Evolutionary conservation across 2,888 invertebrate genomes (phyloP).

Genomic region (Barypeithes pellucidus): DNA sequence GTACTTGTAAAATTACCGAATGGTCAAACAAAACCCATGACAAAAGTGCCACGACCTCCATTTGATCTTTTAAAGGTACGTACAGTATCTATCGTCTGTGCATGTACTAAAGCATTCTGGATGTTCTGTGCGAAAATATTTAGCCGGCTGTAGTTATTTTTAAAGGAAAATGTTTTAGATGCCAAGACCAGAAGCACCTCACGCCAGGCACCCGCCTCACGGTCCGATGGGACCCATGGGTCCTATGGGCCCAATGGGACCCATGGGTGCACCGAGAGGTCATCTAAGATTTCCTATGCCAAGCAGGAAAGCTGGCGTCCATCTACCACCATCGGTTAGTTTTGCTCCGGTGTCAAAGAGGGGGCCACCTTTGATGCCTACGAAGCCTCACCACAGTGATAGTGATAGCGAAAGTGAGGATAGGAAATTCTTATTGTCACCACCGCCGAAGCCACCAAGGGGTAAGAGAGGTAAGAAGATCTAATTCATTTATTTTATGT

Average conservation of each 20-base stretch:
- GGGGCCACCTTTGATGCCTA: constrained; percentile 41
- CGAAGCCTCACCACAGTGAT: constrained; percentile 59
- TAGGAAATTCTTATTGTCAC: constrained; percentile 23
- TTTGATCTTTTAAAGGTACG: constrained; percentile 66
- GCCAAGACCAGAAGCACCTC: constrained; percentile 45
- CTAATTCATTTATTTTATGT: too few species aligned
- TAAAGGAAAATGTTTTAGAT: constrained; percentile 30
- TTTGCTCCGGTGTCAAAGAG: constrained; percentile 70
- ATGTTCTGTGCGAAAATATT: too few species aligned
- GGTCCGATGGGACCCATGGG: constrained; percentile 32
- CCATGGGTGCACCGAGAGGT: constrained; percentile 54
- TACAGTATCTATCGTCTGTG: too few species aligned
- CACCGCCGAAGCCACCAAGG: constrained; percentile 53
- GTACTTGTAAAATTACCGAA: constrained; percentile 70
- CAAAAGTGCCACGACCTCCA: constrained; percentile 65
- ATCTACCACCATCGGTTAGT: constrained; percentile 72
- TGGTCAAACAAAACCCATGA: constrained; percentile 70
- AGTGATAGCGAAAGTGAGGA: constrained; percentile 67
- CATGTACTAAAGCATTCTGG: too few species aligned
- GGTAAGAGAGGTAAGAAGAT: constrained; percentile 55
- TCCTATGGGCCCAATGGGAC: constrained; percentile 26
- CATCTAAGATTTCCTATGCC: constrained; percentile 52
- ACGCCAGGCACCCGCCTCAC: constrained; percentile 28
- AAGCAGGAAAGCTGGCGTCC: constrained; percentile 60
- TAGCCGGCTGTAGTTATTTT: too few species aligned